Evolutionary conservation across 2,113 vertebrate species (phyloP), one percentile per base, ranked within the genome.

Genomic region (Haemorhous mexicanus): DNA sequence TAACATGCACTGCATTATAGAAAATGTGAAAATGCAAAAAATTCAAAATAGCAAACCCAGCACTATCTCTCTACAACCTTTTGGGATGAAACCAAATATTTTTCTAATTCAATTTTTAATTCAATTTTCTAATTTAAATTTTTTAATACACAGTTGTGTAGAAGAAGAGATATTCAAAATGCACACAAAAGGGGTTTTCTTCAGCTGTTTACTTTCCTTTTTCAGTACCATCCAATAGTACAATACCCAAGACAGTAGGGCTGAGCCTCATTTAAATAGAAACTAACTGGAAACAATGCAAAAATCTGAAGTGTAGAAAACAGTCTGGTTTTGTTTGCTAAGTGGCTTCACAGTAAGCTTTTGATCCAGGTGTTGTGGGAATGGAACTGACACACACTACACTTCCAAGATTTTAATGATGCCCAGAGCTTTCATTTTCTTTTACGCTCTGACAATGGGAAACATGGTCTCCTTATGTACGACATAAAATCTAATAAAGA

Each of bases 361-460:
- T 96, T 95, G 75, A 91, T 97, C 93, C 96, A 98, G 97, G 97
- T 98, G 95, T 95, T 97, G 84, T 89, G 94, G 97, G 97, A 97
- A 97, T 86, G 96, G 92, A 96, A 68, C 96, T 96, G 97, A 98
- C 96, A 97, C 73, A 96, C 93, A 75, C 86, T 64, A 84, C 21
- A 53, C 94, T 98, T 97, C 93, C 53, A 90, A 96, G 96, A 91
- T 96, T 96, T 98, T 98, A 98, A 99, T 97, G 96, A 98, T 97
- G 97, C 98, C 98, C 97, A 96, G 96, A 98, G 98, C 98, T 98
- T 97, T 98, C 98, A 98, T 98, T 97, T 98, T 96, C 96, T 97
- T 97, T 98, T 98, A 97, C 68, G 69, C 87, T 91, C 92, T 96
- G 97, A 98, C 97, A 98, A 94, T 97, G 92, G 97, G 93, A 98